Conservation (phyloP, 1,140 invertebrate genomes). For the Drosophila mayri region DNA sequence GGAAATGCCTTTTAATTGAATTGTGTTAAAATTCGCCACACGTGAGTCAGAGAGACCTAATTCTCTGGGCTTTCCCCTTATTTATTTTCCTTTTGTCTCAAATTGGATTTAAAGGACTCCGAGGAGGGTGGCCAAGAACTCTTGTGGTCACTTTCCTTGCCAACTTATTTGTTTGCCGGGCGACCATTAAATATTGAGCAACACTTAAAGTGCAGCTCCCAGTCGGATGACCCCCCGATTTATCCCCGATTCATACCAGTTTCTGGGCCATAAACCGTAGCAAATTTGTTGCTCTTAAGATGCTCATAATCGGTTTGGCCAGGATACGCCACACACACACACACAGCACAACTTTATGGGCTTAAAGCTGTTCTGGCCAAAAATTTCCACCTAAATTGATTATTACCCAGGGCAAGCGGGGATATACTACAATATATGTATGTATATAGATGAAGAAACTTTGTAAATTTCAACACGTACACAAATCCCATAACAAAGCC, state of each 20-base stretch:
- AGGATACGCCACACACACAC: conserved; percentile 18
- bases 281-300: conserved; percentile 73
- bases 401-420: conserved; percentile 52
- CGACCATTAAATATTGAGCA: conserved; percentile 57
- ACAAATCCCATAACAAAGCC: conserved; percentile 82
- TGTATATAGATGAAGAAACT: conserved; percentile 38
- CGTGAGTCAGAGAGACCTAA: neutral
- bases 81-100: conserved; percentile 31
- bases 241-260: neutral
- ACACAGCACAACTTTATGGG: conserved; percentile 52
- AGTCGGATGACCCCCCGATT: neutral
- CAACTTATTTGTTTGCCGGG: conserved; percentile 28
- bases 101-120: conserved; percentile 15
- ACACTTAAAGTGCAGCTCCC: conserved; percentile 44
- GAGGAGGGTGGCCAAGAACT: neutral
- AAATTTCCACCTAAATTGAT: conserved; percentile 75
- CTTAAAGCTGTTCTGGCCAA: conserved; percentile 72
- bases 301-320: conserved; percentile 73
- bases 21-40: neutral
- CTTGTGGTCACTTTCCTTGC: neutral
- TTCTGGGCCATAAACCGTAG: conserved; percentile 55
- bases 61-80: neutral
- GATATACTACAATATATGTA: no score
- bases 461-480: conserved; percentile 82
- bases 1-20: conserved; percentile 12